phyloP scores from a whole-genome alignment of 2,113 vertebrate species.

The Ciconia stormi region DNA sequence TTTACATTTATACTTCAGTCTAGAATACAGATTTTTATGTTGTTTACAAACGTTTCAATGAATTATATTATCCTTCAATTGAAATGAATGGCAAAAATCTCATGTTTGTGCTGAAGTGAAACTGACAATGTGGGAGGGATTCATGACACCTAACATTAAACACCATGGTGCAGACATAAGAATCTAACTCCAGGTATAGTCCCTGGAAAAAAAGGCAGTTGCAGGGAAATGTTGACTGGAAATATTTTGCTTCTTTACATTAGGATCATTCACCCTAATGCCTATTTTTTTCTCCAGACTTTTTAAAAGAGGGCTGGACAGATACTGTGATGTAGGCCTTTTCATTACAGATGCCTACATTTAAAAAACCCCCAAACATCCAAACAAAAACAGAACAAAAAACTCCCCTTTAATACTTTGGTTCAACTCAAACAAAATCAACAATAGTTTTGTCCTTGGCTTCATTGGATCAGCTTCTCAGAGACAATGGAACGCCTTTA shows the following conservation, averaged over 20 bases:
- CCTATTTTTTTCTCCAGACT: fast-evolving
- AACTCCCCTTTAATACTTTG: background rate
- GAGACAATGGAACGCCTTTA: background rate
- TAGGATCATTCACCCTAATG: background rate
- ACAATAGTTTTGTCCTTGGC: background rate
- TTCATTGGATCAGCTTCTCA: background rate
- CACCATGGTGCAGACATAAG: background rate
- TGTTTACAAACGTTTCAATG: background rate
- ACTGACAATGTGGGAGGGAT: background rate
- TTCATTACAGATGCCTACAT: background rate
- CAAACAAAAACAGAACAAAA: background rate
- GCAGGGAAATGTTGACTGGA: background rate
- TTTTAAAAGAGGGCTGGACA: background rate
- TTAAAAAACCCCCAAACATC: background rate
- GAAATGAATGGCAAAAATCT: background rate
- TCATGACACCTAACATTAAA: background rate
- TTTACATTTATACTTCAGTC: background rate
- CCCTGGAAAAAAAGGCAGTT: background rate
- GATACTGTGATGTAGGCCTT: background rate
- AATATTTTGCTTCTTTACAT: background rate
- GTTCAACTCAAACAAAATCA: background rate
- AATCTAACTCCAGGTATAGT: background rate
- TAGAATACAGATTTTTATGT: background rate
- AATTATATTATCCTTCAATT: background rate
- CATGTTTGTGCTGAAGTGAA: background rate